Evolutionary conservation across 2,113 vertebrate species (phyloP).

Genomic region (Hypomesus transpacificus): DNA sequence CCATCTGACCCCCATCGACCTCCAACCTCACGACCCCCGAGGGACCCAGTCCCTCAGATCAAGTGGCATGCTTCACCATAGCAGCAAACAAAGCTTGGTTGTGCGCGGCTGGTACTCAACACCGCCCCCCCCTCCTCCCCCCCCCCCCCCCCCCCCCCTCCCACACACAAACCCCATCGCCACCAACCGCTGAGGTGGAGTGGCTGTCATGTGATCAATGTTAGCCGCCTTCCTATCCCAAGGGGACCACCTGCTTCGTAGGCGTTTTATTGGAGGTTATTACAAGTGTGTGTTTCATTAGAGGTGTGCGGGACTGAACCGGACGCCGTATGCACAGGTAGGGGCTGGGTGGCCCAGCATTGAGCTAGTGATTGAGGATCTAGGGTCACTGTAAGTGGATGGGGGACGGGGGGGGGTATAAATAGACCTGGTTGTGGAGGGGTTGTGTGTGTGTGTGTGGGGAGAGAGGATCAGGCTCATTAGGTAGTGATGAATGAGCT

Average conservation of each 20-base stretch:
- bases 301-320: too few relatives aligned
- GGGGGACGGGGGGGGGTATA: conserved; percentile 10
- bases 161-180: too few relatives aligned
- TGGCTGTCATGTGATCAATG: conserved; percentile 18
- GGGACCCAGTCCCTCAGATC: conserved; percentile 43
- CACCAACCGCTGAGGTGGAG: not conserved
- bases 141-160: too few relatives aligned
- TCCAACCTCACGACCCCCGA: conserved; percentile 30
- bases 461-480: conserved; percentile 64
- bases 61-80: conserved; percentile 52
- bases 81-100: conserved; percentile 44
- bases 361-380: conserved; percentile 51
- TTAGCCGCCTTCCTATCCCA: too few relatives aligned
- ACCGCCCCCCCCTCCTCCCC: too few relatives aligned
- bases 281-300: too few relatives aligned
- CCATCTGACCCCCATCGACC: conserved; percentile 56
- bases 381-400: conserved; percentile 59
- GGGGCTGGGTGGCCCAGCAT: not conserved
- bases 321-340: too few relatives aligned
- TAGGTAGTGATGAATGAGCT: conserved; percentile 66
- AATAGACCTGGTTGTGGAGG: conserved; percentile 8
- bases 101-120: too few relatives aligned
- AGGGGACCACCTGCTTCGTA: too few relatives aligned
- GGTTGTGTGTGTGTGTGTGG: conserved; percentile 5
- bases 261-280: too few relatives aligned